Percentiles rank a stretch among this genome's conserved stretches.
These are phyloP conservation scores for Pipistrellus nathusii DNA, from an alignment of 2,797 vertebrate species.

Conservation along the genomic window DNA sequence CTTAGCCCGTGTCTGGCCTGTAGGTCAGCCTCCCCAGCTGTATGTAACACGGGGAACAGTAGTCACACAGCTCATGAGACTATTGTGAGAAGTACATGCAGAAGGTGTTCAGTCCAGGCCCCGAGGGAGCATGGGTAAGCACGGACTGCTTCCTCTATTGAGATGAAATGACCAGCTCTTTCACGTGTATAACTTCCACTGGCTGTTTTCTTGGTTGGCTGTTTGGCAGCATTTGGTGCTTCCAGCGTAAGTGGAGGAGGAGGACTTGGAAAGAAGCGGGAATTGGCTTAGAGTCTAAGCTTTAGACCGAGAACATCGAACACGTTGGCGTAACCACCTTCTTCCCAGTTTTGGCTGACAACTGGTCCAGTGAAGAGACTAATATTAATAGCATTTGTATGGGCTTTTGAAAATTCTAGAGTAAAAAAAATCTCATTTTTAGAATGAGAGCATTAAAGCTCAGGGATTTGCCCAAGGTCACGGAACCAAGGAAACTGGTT, in stretches of 20 bases:
- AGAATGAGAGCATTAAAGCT: neutral
- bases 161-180: neutral
- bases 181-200: neutral
- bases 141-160: neutral
- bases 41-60: neutral
- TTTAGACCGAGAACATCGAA: neutral
- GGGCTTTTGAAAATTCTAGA: neutral
- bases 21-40: neutral
- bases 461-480: neutral
- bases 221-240: neutral
- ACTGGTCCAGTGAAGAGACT: neutral
- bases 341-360: constrained; percentile 4
- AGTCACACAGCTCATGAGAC: neutral
- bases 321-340: neutral
- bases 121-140: neutral
- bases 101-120: neutral
- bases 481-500: neutral
- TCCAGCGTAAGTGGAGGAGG: neutral
- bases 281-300: neutral
- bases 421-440: neutral
- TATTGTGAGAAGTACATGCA: neutral
- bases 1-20: neutral
- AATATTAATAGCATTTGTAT: neutral
- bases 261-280: neutral
- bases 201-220: neutral